Conservation (phyloP, 2,113 vertebrate genomes). For the Gracilinanus agilis region DNA sequence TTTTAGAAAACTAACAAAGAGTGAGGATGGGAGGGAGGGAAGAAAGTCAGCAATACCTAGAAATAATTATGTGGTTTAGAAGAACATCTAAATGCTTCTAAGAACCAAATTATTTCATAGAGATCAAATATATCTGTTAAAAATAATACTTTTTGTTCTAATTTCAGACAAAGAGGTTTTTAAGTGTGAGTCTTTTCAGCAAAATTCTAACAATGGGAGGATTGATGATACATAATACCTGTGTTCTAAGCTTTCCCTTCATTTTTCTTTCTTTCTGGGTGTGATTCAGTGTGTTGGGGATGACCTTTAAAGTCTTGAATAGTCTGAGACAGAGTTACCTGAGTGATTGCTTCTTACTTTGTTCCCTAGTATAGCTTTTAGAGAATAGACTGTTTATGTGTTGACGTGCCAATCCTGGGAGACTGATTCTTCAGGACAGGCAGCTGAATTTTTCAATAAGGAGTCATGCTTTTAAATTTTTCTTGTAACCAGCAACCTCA, state of each 20-base stretch:
- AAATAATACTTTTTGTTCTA: background rate
- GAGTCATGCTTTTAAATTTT: background rate
- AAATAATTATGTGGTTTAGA: background rate
- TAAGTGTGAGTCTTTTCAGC: background rate
- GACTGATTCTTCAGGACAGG: background rate
- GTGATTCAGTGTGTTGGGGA: background rate
- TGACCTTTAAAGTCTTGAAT: background rate
- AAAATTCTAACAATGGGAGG: background rate
- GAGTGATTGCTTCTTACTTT: background rate
- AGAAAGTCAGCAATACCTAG: background rate
- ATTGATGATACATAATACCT: background rate
- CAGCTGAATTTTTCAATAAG: background rate
- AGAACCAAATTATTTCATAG: background rate
- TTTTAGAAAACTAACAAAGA: background rate
- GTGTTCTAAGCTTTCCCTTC: background rate
- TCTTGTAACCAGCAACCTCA: background rate
- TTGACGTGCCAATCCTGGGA: background rate
- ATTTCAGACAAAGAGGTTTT: background rate
- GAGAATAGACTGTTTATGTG: background rate
- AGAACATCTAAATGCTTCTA: background rate
- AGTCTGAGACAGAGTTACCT: background rate
- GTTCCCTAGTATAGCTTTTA: background rate
- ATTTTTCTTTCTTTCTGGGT: background rate
- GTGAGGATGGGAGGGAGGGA: background rate
- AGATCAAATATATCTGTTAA: background rate